phyloP scores from a whole-genome alignment of 1,140 invertebrate genomes.

The Pseudoatta argentina region DNA sequence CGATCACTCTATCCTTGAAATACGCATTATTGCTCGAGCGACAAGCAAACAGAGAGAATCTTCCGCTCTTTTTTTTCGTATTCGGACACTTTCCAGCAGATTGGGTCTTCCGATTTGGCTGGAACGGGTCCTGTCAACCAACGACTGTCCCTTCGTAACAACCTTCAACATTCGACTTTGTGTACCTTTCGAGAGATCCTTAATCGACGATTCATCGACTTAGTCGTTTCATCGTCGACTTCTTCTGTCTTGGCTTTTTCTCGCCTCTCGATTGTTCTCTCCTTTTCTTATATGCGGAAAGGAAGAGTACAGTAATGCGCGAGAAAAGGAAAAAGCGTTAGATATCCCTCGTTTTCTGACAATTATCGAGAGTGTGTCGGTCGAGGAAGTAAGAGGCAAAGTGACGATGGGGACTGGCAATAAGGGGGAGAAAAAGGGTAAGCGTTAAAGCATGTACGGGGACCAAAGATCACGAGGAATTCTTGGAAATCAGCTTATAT shows the following conservation, averaged over 20 bases:
- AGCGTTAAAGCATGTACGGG: slow-evolving; percentile 75
- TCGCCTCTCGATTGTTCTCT: slow-evolving; percentile 47
- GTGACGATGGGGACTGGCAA: slow-evolving; percentile 14
- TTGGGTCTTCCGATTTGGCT: slow-evolving; percentile 72
- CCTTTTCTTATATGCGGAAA: slow-evolving; percentile 4
- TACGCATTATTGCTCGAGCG: slow-evolving; percentile 34
- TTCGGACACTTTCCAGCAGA: slow-evolving; percentile 69
- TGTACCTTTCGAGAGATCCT: slow-evolving; percentile 67
- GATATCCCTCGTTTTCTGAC: slow-evolving; percentile 81
- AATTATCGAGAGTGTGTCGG: slow-evolving; percentile 73
- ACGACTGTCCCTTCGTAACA: slow-evolving; percentile 50
- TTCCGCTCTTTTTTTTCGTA: slow-evolving; percentile 52
- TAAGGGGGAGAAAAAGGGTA: not conserved
- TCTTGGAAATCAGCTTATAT: slow-evolving; percentile 80
- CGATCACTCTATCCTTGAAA: slow-evolving; percentile 67
- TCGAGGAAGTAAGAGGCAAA: slow-evolving; percentile 61
- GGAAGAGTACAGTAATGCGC: slow-evolving; percentile 6
- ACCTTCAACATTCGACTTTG: slow-evolving; percentile 62
- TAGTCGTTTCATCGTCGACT: slow-evolving; percentile 16
- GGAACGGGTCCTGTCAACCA: slow-evolving; percentile 72
- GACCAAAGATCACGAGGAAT: slow-evolving; percentile 82
- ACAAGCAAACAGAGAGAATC: slow-evolving; percentile 6
- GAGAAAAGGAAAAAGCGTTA: slow-evolving; percentile 72
- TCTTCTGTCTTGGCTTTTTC: slow-evolving; percentile 44
- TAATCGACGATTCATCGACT: slow-evolving; percentile 73